A percentile compares a stretch with the other conserved stretches of the same genome.
Evolutionary conservation across 1,140 invertebrate species (phyloP).

Genomic region (Drosophila novamexicana): DNA sequence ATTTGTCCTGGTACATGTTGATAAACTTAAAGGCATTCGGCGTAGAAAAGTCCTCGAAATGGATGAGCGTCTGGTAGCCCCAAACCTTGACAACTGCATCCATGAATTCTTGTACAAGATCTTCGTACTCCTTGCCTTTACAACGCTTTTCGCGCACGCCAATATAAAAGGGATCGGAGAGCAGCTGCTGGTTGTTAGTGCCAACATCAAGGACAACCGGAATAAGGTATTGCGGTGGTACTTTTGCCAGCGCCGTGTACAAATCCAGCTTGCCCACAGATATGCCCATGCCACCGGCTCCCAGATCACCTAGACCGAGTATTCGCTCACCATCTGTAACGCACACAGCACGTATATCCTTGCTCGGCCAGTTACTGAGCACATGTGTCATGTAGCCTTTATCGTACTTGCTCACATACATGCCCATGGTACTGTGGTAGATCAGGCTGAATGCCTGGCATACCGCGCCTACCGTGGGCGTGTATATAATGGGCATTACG

Average conservation of each 20-base stretch:
- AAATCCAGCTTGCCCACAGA: slow-evolving; percentile 97
- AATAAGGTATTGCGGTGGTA: slow-evolving; percentile 94
- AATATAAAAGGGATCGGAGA: slow-evolving; percentile 97
- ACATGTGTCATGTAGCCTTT: slow-evolving; percentile 95
- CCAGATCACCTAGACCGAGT: slow-evolving; percentile 96
- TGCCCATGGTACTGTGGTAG: slow-evolving; percentile 89
- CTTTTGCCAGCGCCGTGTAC: slow-evolving; percentile 96
- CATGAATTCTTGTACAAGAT: slow-evolving; percentile 99
- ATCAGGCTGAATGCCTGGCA: slow-evolving; percentile 85
- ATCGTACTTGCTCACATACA: slow-evolving; percentile 98
- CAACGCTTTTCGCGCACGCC: slow-evolving; percentile 94
- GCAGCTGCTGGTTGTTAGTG: slow-evolving; percentile 92
- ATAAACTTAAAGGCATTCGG: slow-evolving; percentile 96
- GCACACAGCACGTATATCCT: slow-evolving; percentile 94
- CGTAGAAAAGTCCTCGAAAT: slow-evolving; percentile 99
- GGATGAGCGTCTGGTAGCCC: slow-evolving; percentile 92
- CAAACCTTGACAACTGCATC: slow-evolving; percentile 93
- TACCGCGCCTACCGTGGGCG: slow-evolving; percentile 89
- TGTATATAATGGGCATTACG: slow-evolving; percentile 89
- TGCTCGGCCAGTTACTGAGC: slow-evolving; percentile 82
- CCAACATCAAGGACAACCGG: slow-evolving; percentile 97
- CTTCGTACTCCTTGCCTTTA: slow-evolving; percentile 94
- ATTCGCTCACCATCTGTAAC: slow-evolving; percentile 98
- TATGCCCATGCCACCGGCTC: slow-evolving; percentile 98
- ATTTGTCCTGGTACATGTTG: slow-evolving; percentile 93